Conservation (phyloP, 2,888 invertebrate species). For the Cheilosia soror region DNA sequence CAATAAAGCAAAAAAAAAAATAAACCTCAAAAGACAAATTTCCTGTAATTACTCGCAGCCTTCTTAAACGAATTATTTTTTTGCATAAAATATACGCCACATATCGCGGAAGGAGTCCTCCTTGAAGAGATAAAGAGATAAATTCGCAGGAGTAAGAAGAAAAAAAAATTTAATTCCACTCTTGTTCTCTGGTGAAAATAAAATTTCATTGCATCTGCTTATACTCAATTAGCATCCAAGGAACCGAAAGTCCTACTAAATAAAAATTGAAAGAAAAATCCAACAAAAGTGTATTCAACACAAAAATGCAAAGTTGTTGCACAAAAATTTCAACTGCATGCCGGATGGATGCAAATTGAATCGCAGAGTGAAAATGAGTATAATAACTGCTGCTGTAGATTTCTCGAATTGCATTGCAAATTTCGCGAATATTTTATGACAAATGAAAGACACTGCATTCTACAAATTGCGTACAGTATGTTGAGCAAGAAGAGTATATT, state of each 20-base stretch:
- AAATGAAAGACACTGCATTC: not conserved
- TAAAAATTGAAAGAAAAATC: too few relatives aligned
- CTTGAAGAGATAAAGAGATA: not conserved
- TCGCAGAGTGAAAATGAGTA: not conserved
- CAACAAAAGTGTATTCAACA: not conserved
- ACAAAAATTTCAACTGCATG: conserved; percentile 6
- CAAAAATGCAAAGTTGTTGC: conserved; percentile 3
- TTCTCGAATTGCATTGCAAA: conserved; percentile 26
- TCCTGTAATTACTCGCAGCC: conserved; percentile 29
- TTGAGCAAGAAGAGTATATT: not conserved
- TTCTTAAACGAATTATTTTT: not conserved
- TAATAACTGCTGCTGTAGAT: not conserved
- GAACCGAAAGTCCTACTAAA: conserved; percentile 4
- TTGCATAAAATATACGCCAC: conserved; percentile 23
- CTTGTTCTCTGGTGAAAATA: conserved; percentile 1
- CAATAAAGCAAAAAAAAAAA: not conserved
- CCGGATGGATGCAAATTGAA: conserved; percentile 35
- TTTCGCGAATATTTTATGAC: not conserved
- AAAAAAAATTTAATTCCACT: not conserved
- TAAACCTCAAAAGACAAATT: conserved; percentile 39
- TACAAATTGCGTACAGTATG: not conserved
- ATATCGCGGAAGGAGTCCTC: not conserved
- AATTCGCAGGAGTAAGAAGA: not conserved
- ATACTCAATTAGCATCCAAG: conserved; percentile 40
- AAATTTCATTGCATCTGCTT: conserved; percentile 26